phyloP scores from a whole-genome alignment of 2,888 invertebrate genomes.

The Heliconius cydno region DNA sequence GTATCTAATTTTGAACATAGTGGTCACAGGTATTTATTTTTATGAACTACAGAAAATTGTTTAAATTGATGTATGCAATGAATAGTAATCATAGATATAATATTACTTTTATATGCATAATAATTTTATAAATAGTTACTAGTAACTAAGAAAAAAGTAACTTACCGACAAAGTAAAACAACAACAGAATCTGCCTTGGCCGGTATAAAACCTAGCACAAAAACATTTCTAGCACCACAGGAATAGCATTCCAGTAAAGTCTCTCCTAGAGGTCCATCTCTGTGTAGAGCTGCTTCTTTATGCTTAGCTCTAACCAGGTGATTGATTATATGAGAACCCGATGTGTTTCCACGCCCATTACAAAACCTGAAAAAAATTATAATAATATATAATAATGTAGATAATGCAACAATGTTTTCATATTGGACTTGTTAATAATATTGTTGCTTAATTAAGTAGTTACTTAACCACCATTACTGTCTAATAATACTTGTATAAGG shows the following conservation, averaged over 20 bases:
- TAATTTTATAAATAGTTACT: not conserved
- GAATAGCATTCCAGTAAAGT: conserved; percentile 99
- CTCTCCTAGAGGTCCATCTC: conserved; percentile 98
- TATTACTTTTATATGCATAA: no score
- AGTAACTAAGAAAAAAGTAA: not conserved
- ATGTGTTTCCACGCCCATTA: conserved; percentile 98
- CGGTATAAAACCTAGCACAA: conserved; percentile 99
- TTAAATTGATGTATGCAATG: no score
- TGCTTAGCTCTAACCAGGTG: conserved; percentile 99
- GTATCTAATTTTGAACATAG: no score
- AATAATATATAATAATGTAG: not conserved
- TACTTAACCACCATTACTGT: no score
- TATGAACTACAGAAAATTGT: no score
- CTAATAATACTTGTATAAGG: no score
- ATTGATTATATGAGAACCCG: conserved; percentile 99
- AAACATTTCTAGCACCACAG: conserved; percentile 98
- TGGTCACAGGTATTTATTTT: no score
- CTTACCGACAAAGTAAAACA: conserved; percentile 94
- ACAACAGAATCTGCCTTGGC: conserved; percentile 99
- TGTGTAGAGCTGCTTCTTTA: conserved; percentile 98
- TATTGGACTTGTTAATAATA: no score
- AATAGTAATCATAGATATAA: no score
- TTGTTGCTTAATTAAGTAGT: no score
- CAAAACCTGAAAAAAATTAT: conserved; percentile 86
- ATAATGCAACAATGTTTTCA: no score